Evolutionary conservation across 2,113 vertebrate genomes (phyloP).

Genomic region (Lepisosteus osseus): DNA sequence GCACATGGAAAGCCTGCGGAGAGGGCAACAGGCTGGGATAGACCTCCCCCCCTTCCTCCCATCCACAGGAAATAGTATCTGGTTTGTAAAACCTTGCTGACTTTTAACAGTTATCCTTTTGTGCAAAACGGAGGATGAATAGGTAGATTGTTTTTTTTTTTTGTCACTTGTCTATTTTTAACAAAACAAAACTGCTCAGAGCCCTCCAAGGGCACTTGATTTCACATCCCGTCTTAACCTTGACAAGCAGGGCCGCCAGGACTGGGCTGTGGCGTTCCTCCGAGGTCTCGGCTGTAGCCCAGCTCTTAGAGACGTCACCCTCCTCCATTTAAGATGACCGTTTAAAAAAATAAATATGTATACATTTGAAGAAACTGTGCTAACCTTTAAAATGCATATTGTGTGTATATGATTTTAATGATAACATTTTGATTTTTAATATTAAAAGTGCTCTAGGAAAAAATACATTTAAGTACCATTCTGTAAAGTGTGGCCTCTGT

Average conservation of each 20-base stretch:
- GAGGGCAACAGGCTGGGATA: not conserved
- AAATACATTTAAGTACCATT: slow-evolving; percentile 37
- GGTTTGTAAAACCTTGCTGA: not conserved
- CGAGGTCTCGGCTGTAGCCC: no score
- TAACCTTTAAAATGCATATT: slow-evolving; percentile 84
- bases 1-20: slow-evolving; percentile 25
- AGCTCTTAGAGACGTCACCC: no score
- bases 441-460: slow-evolving; percentile 80
- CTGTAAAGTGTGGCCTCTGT: slow-evolving; percentile 72
- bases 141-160: slow-evolving; percentile 16
- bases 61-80: not conserved
- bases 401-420: slow-evolving; percentile 94
- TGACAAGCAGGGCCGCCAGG: slow-evolving; percentile 30
- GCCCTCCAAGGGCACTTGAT: slow-evolving; percentile 26
- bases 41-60: not conserved
- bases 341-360: slow-evolving; percentile 89
- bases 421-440: slow-evolving; percentile 95
- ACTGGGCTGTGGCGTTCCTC: no score
- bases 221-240: slow-evolving; percentile 48
- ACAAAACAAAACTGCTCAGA: slow-evolving; percentile 24
- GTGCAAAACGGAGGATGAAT: slow-evolving; percentile 27
- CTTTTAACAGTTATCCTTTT: slow-evolving; percentile 23
- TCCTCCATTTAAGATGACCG: slow-evolving; percentile 40
- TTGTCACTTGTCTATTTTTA: slow-evolving; percentile 21
- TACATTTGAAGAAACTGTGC: slow-evolving; percentile 90